A percentile compares a stretch with the other conserved stretches of the same genome.
Evolutionary conservation across 2,888 invertebrate species (phyloP).

Genomic region (Trichacis sp.): DNA sequence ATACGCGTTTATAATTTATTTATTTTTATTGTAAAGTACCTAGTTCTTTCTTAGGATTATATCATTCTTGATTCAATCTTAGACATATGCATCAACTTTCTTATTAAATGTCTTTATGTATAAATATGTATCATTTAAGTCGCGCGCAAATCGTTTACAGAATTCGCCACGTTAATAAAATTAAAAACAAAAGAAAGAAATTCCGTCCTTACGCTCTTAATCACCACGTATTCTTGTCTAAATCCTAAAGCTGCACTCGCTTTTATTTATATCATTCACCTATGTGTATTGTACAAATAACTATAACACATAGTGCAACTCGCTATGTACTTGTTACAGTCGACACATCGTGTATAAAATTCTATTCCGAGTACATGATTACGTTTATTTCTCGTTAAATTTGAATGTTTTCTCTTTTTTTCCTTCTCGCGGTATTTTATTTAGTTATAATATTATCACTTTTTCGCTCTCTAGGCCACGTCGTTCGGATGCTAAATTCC

Average conservation of each 20-base stretch:
- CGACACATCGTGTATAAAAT: constrained; percentile 69
- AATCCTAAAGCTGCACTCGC: constrained; percentile 68
- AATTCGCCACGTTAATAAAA: constrained; percentile 51
- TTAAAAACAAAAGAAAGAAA: too few species aligned
- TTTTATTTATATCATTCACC: constrained; percentile 60
- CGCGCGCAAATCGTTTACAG: constrained; percentile 63
- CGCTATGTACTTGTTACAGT: constrained; percentile 66
- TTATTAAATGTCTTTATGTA: constrained; percentile 67
- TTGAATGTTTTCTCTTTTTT: constrained; percentile 46
- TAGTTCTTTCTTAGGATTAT: constrained; percentile 65
- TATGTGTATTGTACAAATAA: constrained; percentile 69
- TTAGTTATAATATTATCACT: constrained; percentile 65
- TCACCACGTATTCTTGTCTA: constrained; percentile 46
- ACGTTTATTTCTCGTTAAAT: constrained; percentile 56
- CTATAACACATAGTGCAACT: constrained; percentile 64
- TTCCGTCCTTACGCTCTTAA: neutral
- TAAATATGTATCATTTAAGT: constrained; percentile 68
- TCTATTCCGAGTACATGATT: constrained; percentile 69
- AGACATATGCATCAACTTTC: constrained; percentile 68
- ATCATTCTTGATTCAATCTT: constrained; percentile 66
- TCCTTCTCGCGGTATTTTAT: constrained; percentile 39
- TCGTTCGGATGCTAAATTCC: constrained; percentile 63
- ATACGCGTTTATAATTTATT: constrained; percentile 57
- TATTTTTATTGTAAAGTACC: constrained; percentile 65
- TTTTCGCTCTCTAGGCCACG: constrained; percentile 69